phyloP scores from a whole-genome alignment of 2,113 vertebrate species.

The Nibea coibor region DNA sequence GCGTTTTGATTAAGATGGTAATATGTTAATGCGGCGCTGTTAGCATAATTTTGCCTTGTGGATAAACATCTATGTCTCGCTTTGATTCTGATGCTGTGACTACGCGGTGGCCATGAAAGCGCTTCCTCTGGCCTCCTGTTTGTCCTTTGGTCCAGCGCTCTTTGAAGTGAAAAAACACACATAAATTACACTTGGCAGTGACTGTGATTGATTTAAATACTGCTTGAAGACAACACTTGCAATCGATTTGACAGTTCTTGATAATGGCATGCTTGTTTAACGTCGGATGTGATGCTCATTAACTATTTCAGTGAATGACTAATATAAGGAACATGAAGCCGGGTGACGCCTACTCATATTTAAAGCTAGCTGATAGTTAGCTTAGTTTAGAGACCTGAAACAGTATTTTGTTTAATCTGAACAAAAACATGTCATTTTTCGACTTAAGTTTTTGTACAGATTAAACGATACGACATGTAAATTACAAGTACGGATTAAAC shows the following conservation, averaged over 20 bases:
- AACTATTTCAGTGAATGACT: slow-evolving; percentile 34
- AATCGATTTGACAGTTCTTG: slow-evolving; percentile 65
- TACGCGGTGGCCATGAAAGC: slow-evolving; percentile 55
- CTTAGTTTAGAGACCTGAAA: not conserved
- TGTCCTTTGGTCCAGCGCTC: slow-evolving; percentile 53
- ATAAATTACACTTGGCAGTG: slow-evolving; percentile 69
- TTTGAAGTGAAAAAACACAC: slow-evolving; percentile 76
- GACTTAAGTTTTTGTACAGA: too few species aligned
- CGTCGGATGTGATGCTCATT: slow-evolving; percentile 42
- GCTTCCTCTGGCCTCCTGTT: slow-evolving; percentile 49
- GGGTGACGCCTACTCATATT: not conserved
- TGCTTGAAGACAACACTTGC: slow-evolving; percentile 67
- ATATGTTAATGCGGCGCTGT: slow-evolving; percentile 80
- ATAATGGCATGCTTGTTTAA: slow-evolving; percentile 74
- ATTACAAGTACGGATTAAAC: too few species aligned
- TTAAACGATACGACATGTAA: too few species aligned
- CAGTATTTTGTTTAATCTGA: not conserved
- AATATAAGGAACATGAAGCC: not conserved
- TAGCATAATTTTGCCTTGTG: slow-evolving; percentile 81
- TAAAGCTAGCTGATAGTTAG: not conserved
- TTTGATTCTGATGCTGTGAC: slow-evolving; percentile 73
- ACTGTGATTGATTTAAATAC: slow-evolving; percentile 73
- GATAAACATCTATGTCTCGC: slow-evolving; percentile 59
- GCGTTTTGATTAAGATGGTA: slow-evolving; percentile 78
- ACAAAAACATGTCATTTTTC: not conserved